A percentile compares a stretch with the other conserved stretches of the same genome.
Conservation (phyloP, 2,888 invertebrate genomes). For the Adela reaumurella region DNA sequence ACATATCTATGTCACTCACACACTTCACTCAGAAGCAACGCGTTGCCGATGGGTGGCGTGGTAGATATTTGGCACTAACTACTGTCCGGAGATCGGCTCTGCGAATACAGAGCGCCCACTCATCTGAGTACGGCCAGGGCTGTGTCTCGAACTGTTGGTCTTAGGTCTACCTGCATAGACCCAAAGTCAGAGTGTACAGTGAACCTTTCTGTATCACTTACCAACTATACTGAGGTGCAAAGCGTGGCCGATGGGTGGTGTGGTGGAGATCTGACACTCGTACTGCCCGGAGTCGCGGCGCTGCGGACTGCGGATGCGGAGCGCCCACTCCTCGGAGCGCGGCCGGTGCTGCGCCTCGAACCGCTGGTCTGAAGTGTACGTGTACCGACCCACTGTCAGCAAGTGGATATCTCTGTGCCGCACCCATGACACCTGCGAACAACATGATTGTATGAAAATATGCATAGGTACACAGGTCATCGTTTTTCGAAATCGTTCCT, state of each 20-base stretch:
- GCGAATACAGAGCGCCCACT: conserved; percentile 72
- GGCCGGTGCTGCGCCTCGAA: conserved; percentile 80
- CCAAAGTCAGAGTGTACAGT: too few species aligned
- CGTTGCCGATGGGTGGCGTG: conserved; percentile 82
- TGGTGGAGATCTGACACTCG: too few species aligned
- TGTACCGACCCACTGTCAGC: conserved; percentile 84
- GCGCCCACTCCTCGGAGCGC: too few species aligned
- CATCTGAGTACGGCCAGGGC: conserved; percentile 70
- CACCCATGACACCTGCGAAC: conserved; percentile 83
- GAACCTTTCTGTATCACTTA: too few species aligned
- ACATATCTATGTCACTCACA: too few species aligned
- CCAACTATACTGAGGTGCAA: conserved; percentile 81
- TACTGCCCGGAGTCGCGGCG: conserved; percentile 83
- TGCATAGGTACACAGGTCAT: too few species aligned
- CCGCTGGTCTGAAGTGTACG: conserved; percentile 79
- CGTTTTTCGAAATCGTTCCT: too few species aligned
- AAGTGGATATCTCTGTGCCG: conserved; percentile 87
- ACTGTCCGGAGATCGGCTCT: too few species aligned
- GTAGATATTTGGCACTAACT: conserved; percentile 92
- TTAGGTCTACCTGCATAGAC: too few species aligned
- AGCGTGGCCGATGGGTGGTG: conserved; percentile 79
- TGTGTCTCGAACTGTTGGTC: too few species aligned
- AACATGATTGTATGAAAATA: too few species aligned
- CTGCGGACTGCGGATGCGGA: conserved; percentile 60
- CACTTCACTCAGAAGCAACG: conserved; percentile 76